Evolutionary conservation across 2,797 vertebrate genomes (phyloP), one percentile per base, ranked within the genome.

Genomic region (Nannoperca obscura): DNA sequence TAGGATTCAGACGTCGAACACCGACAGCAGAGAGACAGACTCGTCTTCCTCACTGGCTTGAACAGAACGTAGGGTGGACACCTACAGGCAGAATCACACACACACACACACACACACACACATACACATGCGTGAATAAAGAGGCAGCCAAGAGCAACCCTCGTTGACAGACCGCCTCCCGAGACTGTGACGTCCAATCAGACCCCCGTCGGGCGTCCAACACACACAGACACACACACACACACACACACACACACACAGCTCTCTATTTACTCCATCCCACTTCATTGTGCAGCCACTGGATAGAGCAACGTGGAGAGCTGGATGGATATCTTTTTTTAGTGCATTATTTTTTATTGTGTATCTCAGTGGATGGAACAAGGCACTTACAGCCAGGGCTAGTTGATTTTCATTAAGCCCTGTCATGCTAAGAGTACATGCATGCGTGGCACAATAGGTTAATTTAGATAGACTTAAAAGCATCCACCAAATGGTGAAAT

Each of bases 141-240:
- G 36, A 76, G 22, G 40, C 60, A 71, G 49, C 63, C 63, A 10
- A 69, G 53, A 63, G 49, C 66, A 58, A 34, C 59, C 32, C 20
- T 12, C 59, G 36, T 6, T 74, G 81, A 84, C 71, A 54, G 69
- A 60, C 54, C 13, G 0, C 74, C 74, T 79, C 73, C 76, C n/a
- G 71, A 69, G 76, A 74, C 44, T 19, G 24, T 54, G 79, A 67
- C 62, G 57, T 76, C 74, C 78, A 80, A 86, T 80, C 89, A 84
- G 72, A 83, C 78, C 74, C 73, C 75, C 72, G 58, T 42, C 5
- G 38, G 74, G 62, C 9, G 10, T 27, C 63, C 74, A 32, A 27
- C 77, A 67, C 74, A 64, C 58, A 30, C 59, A 20, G 46, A 22
- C 52, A 30, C 32, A 27, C 77, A 67, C 74, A 64, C 58, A 30